Percentiles rank a stretch among this genome's conserved stretches.
phyloP scores from a whole-genome alignment of 1,140 invertebrate genomes.

The Helicoverpa armigera region DNA sequence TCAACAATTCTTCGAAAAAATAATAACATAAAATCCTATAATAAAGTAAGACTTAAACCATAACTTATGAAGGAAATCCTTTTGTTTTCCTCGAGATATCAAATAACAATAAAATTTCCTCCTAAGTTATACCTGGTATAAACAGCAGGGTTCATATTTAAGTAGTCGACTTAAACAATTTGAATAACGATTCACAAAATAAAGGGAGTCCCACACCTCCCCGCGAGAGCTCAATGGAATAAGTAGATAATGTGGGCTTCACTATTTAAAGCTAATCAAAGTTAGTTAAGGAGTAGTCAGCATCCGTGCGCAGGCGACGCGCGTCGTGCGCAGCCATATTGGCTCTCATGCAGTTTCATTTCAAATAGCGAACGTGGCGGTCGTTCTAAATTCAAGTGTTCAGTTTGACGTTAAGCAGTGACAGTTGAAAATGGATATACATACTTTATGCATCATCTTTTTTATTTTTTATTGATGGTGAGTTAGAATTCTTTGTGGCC shows the following conservation, averaged over 20 bases:
- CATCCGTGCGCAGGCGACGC: constrained; percentile 67
- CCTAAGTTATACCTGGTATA: neutral
- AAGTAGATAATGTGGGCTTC: constrained; percentile 81
- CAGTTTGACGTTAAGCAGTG: constrained; percentile 76
- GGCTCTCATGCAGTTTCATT: constrained; percentile 69
- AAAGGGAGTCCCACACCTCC: constrained; percentile 67
- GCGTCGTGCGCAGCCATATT: constrained; percentile 66
- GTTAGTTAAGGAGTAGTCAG: constrained; percentile 81
- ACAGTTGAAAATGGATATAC: constrained; percentile 72
- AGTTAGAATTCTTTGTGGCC: constrained; percentile 50
- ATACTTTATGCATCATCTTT: constrained; percentile 44
- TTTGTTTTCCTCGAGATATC: constrained; percentile 2
- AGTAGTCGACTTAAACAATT: constrained; percentile 21
- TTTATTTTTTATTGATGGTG: constrained; percentile 60
- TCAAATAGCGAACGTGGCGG: constrained; percentile 73
- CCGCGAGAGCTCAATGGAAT: constrained; percentile 75
- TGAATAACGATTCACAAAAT: constrained; percentile 29
- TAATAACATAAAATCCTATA: neutral
- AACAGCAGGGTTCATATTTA: neutral
- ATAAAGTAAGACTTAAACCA: neutral
- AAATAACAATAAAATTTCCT: constrained; percentile 5
- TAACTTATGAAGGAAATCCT: neutral
- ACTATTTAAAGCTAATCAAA: constrained; percentile 86
- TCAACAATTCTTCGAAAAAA: neutral
- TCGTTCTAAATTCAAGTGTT: constrained; percentile 67